These are phyloP conservation scores for Bombus sylvicola DNA, from an alignment of 1,140 invertebrate species.

Conservation along the genomic window DNA sequence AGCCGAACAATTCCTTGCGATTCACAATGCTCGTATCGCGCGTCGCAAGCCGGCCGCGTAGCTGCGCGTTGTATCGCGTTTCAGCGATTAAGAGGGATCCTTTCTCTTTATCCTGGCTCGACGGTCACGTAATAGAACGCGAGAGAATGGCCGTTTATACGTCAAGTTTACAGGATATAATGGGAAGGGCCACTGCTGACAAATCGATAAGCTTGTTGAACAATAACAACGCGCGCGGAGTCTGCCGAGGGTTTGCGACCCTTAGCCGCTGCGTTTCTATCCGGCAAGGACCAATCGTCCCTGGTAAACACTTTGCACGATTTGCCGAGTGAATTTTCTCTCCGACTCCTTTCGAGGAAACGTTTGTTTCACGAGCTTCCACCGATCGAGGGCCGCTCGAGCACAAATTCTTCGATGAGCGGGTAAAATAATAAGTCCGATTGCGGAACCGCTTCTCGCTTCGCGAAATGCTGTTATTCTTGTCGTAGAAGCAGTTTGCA, in stretches of 20 bases:
- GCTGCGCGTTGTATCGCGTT: constrained; percentile 12
- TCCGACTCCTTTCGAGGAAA: too few species aligned
- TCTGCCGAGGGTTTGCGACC: constrained; percentile 9
- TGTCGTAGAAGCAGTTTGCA: not conserved
- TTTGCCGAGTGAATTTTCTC: constrained; percentile 14
- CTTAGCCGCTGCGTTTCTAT: not conserved
- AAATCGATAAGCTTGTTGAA: constrained; percentile 26
- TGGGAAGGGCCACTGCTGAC: constrained; percentile 16
- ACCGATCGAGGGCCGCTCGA: not conserved
- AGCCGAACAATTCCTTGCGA: constrained; percentile 10
- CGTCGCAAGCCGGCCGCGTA: not conserved
- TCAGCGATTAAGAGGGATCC: constrained; percentile 9
- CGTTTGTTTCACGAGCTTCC: not conserved
- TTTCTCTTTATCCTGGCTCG: not conserved
- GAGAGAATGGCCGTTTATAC: constrained; percentile 20
- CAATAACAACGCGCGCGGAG: constrained; percentile 24
- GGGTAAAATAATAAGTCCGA: constrained; percentile 23
- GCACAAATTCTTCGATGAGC: not conserved
- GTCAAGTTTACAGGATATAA: constrained; percentile 26
- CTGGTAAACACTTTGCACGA: constrained; percentile 22
- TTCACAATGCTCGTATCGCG: constrained; percentile 2
- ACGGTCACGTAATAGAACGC: not conserved
- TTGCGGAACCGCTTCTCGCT: not conserved
- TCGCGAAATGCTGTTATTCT: not conserved
- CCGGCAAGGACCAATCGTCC: constrained; percentile 5